These are phyloP conservation scores for Stenolophus ochropezus DNA, from an alignment of 2,888 invertebrate genomes.

Conservation along the genomic window DNA sequence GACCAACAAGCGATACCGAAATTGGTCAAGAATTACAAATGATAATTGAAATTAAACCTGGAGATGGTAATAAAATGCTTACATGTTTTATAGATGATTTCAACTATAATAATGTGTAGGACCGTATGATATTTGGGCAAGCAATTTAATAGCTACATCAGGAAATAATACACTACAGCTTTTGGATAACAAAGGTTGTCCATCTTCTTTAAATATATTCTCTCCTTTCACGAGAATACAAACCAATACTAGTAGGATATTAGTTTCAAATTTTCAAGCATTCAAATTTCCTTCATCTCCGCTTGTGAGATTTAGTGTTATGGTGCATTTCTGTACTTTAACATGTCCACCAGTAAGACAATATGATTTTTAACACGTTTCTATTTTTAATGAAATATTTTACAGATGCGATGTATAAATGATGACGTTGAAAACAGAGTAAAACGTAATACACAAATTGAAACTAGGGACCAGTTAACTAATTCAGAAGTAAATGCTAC, in stretches of 20 bases:
- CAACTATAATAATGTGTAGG: constrained; percentile 66
- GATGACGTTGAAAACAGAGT: constrained; percentile 60
- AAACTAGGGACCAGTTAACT: constrained; percentile 7
- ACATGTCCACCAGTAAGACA: constrained; percentile 80
- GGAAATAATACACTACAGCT: constrained; percentile 84
- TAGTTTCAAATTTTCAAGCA: constrained; percentile 84
- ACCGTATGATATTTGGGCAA: constrained; percentile 81
- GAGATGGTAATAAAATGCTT: constrained; percentile 71
- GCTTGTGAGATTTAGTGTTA: constrained; percentile 86
- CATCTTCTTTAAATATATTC: constrained; percentile 80
- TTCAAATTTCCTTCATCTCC: constrained; percentile 92
- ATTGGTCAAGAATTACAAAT: constrained; percentile 81
- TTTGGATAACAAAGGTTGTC: constrained; percentile 87
- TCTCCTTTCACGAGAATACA: constrained; percentile 72
- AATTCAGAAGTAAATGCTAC: constrained; percentile 45
- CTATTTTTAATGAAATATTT: constrained; percentile 15
- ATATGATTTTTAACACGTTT: constrained; percentile 6
- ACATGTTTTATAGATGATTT: background rate
- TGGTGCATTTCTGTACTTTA: constrained; percentile 86
- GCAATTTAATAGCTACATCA: constrained; percentile 87
- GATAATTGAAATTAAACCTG: constrained; percentile 77
- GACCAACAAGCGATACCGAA: constrained; percentile 79
- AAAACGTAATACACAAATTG: constrained; percentile 67
- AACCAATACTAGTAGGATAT: constrained; percentile 69
- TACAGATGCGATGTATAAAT: constrained; percentile 51